These are phyloP conservation scores for Grapholita molesta DNA, from an alignment of 1,140 invertebrate species.

Conservation along the genomic window DNA sequence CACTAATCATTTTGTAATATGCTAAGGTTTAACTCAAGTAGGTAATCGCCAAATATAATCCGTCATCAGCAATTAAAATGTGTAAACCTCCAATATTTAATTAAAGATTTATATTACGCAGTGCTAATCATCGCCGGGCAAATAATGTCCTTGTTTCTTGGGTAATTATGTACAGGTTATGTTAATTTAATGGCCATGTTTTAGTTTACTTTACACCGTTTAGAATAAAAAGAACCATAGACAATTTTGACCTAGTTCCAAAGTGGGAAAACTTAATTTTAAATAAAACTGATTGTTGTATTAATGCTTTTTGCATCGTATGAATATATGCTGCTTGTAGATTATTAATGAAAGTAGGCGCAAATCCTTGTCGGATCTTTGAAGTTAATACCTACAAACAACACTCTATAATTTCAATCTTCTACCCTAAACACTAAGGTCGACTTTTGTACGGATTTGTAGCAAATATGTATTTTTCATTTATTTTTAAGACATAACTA, in stretches of 20 bases:
- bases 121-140: background rate
- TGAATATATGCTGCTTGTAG: background rate
- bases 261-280: background rate
- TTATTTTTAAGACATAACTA: background rate
- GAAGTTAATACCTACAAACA: background rate
- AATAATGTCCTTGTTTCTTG: conserved; percentile 16
- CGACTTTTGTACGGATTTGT: background rate
- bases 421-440: background rate
- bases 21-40: background rate
- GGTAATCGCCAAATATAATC: background rate
- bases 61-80: background rate
- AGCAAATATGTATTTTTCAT: background rate
- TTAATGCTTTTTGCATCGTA: background rate
- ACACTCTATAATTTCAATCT: background rate
- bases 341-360: background rate
- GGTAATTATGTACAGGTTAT: conserved; percentile 7
- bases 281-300: background rate
- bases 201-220: conserved; percentile 1
- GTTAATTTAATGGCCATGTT: conserved; percentile 6
- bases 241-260: background rate
- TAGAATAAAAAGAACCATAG: background rate
- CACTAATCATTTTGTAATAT: too few relatives aligned
- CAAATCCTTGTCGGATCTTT: background rate
- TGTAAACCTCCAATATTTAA: background rate
- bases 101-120: background rate